A percentile compares a stretch with the other conserved stretches of the same genome.
Evolutionary conservation across 2,113 vertebrate species (phyloP).

Genomic region (Pedionomus torquatus): DNA sequence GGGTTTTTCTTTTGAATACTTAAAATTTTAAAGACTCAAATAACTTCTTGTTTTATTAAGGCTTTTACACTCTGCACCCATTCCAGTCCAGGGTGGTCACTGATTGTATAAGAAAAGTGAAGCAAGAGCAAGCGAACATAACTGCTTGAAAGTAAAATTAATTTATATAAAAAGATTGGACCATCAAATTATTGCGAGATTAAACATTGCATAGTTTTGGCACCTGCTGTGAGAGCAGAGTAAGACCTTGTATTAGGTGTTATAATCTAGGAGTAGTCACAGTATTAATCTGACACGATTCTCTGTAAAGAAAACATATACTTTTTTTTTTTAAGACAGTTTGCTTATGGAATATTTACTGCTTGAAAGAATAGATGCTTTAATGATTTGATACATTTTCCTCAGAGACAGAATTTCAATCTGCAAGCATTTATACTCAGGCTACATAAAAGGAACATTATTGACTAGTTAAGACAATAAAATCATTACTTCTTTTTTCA

Average conservation of each 20-base stretch:
- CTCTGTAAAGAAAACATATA: background rate
- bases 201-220: background rate
- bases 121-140: background rate
- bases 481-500: background rate
- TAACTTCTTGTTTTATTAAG: background rate
- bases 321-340: background rate
- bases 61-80: background rate
- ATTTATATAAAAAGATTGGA: background rate
- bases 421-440: background rate
- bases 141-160: background rate
- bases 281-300: background rate
- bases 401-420: background rate
- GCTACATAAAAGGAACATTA: background rate
- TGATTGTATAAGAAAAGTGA: background rate
- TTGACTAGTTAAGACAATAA: background rate
- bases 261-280: background rate
- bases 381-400: background rate
- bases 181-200: background rate
- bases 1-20: background rate
- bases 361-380: background rate
- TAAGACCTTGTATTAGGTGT: background rate
- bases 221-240: background rate
- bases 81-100: background rate
- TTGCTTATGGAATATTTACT: background rate
- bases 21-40: background rate